Evolutionary conservation across 1,140 invertebrate species (phyloP), one percentile per base, ranked within the genome.

Genomic region (Wiebesia pumilae): DNA sequence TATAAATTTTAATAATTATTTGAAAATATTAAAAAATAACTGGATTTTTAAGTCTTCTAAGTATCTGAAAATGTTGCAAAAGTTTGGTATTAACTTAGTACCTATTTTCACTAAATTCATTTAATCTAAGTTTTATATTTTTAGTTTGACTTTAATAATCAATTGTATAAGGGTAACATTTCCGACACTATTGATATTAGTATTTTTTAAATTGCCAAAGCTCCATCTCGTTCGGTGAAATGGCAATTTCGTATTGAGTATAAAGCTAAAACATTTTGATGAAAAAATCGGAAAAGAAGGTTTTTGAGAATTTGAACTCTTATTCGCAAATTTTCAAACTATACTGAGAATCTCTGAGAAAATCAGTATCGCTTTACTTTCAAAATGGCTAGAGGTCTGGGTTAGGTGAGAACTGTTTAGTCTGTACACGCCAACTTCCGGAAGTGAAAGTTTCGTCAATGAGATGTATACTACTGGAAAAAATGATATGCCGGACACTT

Each of bases 371-470:
- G 10, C 21, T 62, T 24, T 4, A 14, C 58, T 62, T 27, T 27
- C 27, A 62, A 62, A 62, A 62, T 27, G 58, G 27, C 27, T 51
- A 78, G 43, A 51, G 21, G 75, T 78, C 30, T 35, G 81, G 65
- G 40, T 82, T 62, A 33, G 51, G 16, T 1, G 82, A 83, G 27
- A 33, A 83, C 62, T 27, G 71, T 43, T 12, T 65, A 33, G 47
- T 38, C 80, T 27, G 14, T 14, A 27, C 33, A n/a, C 35, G 40
- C 30, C 33, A 30, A 81, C 30, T 80, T 77, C 85, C 81, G 85
- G 81, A 86, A 81, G 82, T 86, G 81, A 88, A 88, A 86, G 87
- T 85, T 83, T 79, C 62, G 43, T 77, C 51, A 82, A 78, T 81
- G 67, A 79, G 51, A 81, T 78, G 73, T n/a, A 47, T 65, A 47